phyloP scores from a whole-genome alignment of 2,797 vertebrate genomes.

The Alectoris magna region DNA sequence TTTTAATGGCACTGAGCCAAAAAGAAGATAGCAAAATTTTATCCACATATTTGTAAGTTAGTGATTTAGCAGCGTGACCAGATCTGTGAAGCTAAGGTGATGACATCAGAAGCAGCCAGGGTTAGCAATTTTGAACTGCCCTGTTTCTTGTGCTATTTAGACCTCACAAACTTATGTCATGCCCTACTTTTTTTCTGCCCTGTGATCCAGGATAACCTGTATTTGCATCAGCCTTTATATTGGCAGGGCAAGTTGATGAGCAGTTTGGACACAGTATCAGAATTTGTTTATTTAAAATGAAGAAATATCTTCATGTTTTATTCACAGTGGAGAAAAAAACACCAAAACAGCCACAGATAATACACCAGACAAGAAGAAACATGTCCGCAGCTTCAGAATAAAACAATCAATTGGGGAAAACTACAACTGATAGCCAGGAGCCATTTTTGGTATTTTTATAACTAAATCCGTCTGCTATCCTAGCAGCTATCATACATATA shows the following conservation, averaged over 20 bases:
- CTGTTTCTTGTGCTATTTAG: not conserved
- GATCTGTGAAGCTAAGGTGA: not conserved
- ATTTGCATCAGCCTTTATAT: not conserved
- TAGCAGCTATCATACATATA: not conserved
- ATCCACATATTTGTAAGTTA: not conserved
- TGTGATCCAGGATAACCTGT: not conserved
- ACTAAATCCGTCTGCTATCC: not conserved
- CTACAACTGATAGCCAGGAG: not conserved
- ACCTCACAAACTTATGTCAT: not conserved
- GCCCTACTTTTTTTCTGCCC: not conserved
- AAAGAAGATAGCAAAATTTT: not conserved
- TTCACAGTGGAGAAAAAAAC: not conserved
- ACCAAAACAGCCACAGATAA: not conserved
- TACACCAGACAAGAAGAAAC: not conserved
- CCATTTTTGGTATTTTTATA: not conserved
- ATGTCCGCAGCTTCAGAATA: not conserved
- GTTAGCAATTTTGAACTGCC: not conserved
- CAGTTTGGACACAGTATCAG: not conserved
- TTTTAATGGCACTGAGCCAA: not conserved
- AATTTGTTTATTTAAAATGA: not conserved
- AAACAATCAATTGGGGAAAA: not conserved
- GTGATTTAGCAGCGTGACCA: not conserved
- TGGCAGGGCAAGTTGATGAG: not conserved
- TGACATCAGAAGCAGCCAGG: accelerated
- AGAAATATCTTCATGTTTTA: not conserved